Evolutionary conservation across 53 echinoderm and acorn worm genomes (phyloP), one percentile per base, ranked within the genome.

Genomic region (Paracentrotus lividus): DNA sequence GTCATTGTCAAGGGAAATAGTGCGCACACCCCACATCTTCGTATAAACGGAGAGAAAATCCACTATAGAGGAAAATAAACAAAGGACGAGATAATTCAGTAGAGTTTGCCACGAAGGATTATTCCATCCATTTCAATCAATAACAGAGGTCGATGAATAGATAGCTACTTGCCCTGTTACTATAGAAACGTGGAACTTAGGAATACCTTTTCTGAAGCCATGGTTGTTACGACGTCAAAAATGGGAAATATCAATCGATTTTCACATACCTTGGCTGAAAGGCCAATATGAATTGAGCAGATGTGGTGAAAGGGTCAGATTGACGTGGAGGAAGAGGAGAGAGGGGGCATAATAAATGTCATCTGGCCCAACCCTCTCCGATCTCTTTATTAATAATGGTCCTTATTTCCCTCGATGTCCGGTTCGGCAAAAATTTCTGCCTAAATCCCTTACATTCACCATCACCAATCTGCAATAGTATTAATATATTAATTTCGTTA

Each of bases 141-240:
- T 77, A 77, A 77, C 21, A 9, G 9, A 77, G 77, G 43, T 67
- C 20, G 77, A 43, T 77, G 77, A 77, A 77, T 42, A 77, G 77
- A 77, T 77, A 77, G 18, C 77, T 77, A 77, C 77, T 43, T 43
- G 77, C 21, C 6, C 42, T 42, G 77, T 77, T 77, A 24, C 77
- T 16, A 77, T 77, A 43, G 44, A 16, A 77, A 77, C 77, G 43
- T 43, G 77, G 43, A 43, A 4, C 77, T 77, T 2, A 42, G 24
- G 77, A 42, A 23, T 23, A 15, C 43, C 77, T 77, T 77, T 77
- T n/a, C n/a, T 43, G 77, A 77, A 77, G 43, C 77, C 42, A 77
- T 77, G 77, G 77, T 77, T 77, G 43, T 77, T 20, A 21, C 42
- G 42, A 77, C 77, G 77, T 77, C 77, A 77, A 77, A 16, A 77